Conservation (phyloP, 2,113 vertebrate species). For the Brevimyrus niger region DNA sequence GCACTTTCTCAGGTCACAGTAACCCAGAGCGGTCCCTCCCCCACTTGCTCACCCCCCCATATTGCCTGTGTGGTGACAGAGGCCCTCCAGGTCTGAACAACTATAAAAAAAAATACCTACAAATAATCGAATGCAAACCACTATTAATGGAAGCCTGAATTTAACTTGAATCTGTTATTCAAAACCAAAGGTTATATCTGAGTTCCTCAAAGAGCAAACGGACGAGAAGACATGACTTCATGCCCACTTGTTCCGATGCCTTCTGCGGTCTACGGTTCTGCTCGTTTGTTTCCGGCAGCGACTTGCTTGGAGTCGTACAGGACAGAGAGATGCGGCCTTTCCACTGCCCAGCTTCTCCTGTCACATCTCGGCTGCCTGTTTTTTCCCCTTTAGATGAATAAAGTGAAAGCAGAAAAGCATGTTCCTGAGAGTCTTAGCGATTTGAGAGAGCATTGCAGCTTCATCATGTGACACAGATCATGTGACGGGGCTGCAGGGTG, state of each 20-base stretch:
- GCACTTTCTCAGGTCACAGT: not conserved
- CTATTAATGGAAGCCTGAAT: not conserved
- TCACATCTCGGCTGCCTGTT: not conserved
- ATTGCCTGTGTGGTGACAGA: not conserved
- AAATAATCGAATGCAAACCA: not conserved
- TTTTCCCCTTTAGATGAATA: not conserved
- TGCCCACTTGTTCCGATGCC: not conserved
- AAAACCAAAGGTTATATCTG: not conserved
- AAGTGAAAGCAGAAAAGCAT: not conserved
- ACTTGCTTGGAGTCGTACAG: not conserved
- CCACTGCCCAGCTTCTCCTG: not conserved
- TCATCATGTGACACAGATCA: not conserved
- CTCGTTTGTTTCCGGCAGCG: not conserved
- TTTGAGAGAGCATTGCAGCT: not conserved
- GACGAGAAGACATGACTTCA: not conserved
- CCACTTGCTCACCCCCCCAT: constrained; percentile 13
- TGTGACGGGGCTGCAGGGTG: not conserved
- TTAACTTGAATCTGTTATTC: not conserved
- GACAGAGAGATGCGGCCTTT: not conserved
- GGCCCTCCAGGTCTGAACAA: not conserved
- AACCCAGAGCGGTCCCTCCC: constrained; percentile 33
- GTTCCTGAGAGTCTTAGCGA: not conserved
- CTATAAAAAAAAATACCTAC: not conserved
- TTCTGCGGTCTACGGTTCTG: not conserved
- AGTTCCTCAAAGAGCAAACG: not conserved